phyloP scores from a whole-genome alignment of 2,888 invertebrate genomes.

The Andrena chrysosceles region DNA sequence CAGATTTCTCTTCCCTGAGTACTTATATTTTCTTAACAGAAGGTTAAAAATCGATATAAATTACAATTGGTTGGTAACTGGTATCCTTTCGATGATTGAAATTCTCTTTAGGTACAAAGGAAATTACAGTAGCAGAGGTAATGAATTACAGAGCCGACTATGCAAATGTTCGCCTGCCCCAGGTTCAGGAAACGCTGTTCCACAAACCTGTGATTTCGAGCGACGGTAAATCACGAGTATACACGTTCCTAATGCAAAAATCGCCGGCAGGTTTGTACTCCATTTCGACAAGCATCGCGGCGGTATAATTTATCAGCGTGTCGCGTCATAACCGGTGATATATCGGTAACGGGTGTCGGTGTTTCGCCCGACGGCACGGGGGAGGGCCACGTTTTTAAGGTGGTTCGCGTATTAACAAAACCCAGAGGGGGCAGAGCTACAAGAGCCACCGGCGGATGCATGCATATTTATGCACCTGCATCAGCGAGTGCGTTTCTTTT shows the following conservation, averaged over 20 bases:
- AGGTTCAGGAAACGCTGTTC: neutral
- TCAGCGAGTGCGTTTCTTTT: slow-evolving; percentile 36
- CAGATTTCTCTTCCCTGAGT: too few relatives aligned
- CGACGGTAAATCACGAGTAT: slow-evolving; percentile 1
- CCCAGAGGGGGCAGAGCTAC: slow-evolving; percentile 15
- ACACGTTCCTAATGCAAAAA: slow-evolving; percentile 8
- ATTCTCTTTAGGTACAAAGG: neutral
- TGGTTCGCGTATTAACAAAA: slow-evolving; percentile 52
- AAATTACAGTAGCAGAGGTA: neutral
- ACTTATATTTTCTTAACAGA: too few relatives aligned
- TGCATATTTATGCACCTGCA: slow-evolving; percentile 64
- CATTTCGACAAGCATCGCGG: slow-evolving; percentile 23
- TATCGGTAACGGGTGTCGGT: slow-evolving; percentile 44
- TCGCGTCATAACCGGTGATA: slow-evolving; percentile 51
- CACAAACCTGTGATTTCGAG: neutral
- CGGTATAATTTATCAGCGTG: slow-evolving; percentile 39
- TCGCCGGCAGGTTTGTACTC: neutral
- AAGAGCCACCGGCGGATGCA: slow-evolving; percentile 53
- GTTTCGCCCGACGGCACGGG: slow-evolving; percentile 5
- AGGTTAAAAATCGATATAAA: too few relatives aligned
- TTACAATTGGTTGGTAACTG: neutral
- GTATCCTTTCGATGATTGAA: neutral
- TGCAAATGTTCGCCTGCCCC: neutral
- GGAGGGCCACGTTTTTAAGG: slow-evolving; percentile 35
- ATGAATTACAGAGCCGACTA: neutral